Base-by-base conservation (phyloP, 2,888 invertebrate species). In the Nycteola revayana region DNA sequence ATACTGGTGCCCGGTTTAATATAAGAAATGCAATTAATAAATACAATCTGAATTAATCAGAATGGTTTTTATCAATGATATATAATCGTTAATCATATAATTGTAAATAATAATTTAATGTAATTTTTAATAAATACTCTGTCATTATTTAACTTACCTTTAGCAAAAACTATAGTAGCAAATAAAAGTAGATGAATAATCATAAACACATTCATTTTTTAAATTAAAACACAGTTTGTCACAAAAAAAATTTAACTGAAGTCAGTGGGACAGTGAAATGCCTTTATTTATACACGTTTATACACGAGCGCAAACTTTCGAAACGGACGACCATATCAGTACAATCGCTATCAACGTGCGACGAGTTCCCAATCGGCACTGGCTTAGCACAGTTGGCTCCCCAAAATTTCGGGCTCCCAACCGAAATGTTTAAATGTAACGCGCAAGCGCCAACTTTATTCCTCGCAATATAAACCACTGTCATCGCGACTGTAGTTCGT, bases 371-470 rank as follows among this genome's bases (percentile, higher is more conserved):
- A 41, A 25, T 25, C 10, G 26, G 29, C 10, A 55, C 55, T 58
- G 54, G 28, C 17, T 11, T 18, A 18, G n/a, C n/a, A n/a, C n/a
- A n/a, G n/a, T n/a, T 14, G 14, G 14, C 14, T 20, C 17, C 38
- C 42, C 50, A 23, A 54, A 49, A 55, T 46, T 52, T 35, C 10
- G 36, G 36, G 33, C 42, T 25, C 10, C n/a, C 28, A 9, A 33
- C 20, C 2, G 28, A 32, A 30, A 8, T 20, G 25, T 25, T 10
- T 18, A 9, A 14, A 6, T 7, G 10, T 8, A 25, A 7, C 36
- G 62, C 71, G 71, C 71, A 70, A 42, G 71, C 71, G 68, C 48
- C 11, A 43, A 41, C 25, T 42, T 38, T 22, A 24, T 36, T 28
- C 28, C 25, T 36, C 28, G 28, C 14, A 11, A 21, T 11, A 21